Percentiles rank a stretch among this genome's conserved stretches.
These are phyloP conservation scores for Columba janthina DNA, from an alignment of 2,113 vertebrate genomes.

Conservation along the genomic window DNA sequence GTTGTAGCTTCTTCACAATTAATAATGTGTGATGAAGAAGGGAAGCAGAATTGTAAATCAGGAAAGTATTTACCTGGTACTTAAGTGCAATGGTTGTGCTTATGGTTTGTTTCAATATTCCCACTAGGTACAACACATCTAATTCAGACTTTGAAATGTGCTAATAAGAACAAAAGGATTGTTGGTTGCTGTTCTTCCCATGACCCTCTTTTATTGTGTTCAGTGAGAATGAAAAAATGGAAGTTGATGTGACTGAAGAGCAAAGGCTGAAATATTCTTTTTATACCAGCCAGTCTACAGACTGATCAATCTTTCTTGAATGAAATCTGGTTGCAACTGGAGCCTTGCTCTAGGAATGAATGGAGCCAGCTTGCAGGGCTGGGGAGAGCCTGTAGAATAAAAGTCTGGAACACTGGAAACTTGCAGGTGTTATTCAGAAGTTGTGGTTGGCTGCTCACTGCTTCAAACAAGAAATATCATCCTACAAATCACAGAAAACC, in stretches of 20 bases:
- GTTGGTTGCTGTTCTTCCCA: background rate
- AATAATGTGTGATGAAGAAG: conserved; percentile 21
- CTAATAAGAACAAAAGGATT: conserved; percentile 27
- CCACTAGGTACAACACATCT: background rate
- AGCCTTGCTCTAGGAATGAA: too few relatives aligned
- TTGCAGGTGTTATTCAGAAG: too few relatives aligned
- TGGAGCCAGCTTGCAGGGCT: too few relatives aligned
- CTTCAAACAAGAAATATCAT: too few relatives aligned
- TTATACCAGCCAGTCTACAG: too few relatives aligned
- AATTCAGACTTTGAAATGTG: conserved; percentile 34
- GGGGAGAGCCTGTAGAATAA: too few relatives aligned
- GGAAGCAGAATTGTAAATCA: background rate
- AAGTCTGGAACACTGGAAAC: too few relatives aligned
- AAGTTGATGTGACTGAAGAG: background rate
- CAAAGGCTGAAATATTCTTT: too few relatives aligned
- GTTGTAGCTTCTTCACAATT: background rate
- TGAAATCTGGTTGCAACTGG: too few relatives aligned
- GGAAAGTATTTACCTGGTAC: conserved; percentile 6
- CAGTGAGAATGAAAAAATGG: conserved; percentile 21
- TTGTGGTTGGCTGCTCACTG: too few relatives aligned
- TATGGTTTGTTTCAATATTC: conserved; percentile 35
- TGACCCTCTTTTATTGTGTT: background rate
- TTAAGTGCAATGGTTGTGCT: background rate
- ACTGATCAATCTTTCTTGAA: too few relatives aligned
- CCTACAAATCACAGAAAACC: too few relatives aligned